Evolutionary conservation across 2,797 vertebrate species (phyloP).

Genomic region (Podargus strigoides): DNA sequence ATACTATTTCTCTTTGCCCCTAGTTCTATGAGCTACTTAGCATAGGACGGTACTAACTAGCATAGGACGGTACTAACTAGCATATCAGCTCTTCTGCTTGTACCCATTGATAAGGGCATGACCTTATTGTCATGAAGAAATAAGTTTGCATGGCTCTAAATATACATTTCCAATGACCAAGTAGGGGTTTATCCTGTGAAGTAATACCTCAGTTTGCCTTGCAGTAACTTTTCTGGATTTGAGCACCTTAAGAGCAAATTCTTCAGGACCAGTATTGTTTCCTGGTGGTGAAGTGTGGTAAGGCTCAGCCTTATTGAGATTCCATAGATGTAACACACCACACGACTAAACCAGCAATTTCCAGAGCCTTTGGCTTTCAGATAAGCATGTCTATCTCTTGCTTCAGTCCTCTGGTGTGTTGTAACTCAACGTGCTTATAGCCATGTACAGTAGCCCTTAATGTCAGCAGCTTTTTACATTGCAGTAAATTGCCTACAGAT

Average conservation of each 20-base stretch:
- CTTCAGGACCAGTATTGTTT: background rate
- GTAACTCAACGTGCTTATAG: background rate
- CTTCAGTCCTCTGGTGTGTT: background rate
- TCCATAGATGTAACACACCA: background rate
- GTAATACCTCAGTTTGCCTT: background rate
- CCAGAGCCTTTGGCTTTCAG: background rate
- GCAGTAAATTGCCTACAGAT: background rate
- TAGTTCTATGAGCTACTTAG: background rate
- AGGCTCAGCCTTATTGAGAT: background rate
- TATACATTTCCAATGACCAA: background rate
- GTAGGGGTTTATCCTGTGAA: too few species aligned
- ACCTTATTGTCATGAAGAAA: background rate
- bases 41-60: rapidly evolving
- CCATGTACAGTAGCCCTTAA: background rate
- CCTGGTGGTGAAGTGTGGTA: background rate
- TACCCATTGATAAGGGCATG: too few species aligned
- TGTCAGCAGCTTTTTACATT: background rate
- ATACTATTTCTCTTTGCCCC: background rate
- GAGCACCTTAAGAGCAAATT: background rate
- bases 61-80: rapidly evolving
- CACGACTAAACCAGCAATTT: background rate
- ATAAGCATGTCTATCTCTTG: background rate
- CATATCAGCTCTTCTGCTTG: background rate
- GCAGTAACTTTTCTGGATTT: background rate
- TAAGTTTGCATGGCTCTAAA: background rate